Conservation (phyloP, 2,888 invertebrate species). For the Eilema caniola region DNA sequence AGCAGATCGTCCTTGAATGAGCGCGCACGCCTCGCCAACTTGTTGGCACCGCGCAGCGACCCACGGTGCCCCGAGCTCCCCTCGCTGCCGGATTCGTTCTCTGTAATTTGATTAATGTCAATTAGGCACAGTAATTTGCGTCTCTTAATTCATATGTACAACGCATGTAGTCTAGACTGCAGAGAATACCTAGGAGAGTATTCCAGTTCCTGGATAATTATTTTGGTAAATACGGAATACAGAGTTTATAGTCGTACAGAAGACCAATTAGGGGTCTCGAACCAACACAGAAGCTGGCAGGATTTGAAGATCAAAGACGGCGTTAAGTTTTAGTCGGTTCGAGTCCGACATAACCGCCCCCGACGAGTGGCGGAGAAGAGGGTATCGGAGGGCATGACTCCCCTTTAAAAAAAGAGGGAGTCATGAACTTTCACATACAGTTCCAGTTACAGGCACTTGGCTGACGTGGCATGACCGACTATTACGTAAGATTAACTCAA, state of each 20-base stretch:
- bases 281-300: too few species aligned
- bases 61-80: conserved; percentile 91
- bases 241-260: neutral
- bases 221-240: neutral
- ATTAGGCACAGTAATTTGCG: conserved; percentile 37
- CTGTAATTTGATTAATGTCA: conserved; percentile 64
- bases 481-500: too few species aligned
- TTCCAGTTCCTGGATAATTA: neutral
- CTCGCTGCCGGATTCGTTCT: conserved; percentile 82
- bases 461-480: too few species aligned
- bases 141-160: conserved; percentile 23
- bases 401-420: too few species aligned
- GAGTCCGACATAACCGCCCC: too few species aligned
- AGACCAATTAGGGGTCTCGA: neutral
- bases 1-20: conserved; percentile 97
- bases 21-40: conserved; percentile 94
- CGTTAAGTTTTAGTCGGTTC: too few species aligned
- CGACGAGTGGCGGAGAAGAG: too few species aligned
- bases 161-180: neutral
- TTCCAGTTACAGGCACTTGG: too few species aligned
- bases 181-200: neutral
- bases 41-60: conserved; percentile 92
- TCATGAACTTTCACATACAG: too few species aligned
- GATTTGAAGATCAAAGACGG: too few species aligned
- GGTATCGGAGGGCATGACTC: too few species aligned